Percentiles rank a stretch among this genome's conserved stretches.
phyloP scores from a whole-genome alignment of 2,113 vertebrate genomes.

The Canis aureus region DNA sequence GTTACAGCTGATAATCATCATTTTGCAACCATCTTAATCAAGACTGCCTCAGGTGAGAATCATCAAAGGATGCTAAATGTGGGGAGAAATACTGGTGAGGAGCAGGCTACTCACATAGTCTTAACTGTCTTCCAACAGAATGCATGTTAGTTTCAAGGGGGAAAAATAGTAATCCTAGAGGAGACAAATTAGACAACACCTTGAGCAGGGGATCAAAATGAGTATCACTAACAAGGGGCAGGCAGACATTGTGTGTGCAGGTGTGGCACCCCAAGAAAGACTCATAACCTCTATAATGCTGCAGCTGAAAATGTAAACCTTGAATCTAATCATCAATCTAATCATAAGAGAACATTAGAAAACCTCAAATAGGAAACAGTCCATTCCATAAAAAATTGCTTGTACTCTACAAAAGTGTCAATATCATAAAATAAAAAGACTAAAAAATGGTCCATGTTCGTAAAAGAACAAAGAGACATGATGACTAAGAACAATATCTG shows the following conservation, averaged over 20 bases:
- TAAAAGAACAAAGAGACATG: background rate
- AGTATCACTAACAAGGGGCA: background rate
- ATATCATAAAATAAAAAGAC: background rate
- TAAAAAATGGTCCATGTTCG: background rate
- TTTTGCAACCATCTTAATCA: background rate
- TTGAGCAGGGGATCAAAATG: background rate
- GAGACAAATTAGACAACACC: background rate
- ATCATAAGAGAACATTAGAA: background rate
- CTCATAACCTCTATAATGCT: background rate
- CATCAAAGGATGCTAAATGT: background rate
- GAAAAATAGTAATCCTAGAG: background rate
- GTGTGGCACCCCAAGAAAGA: background rate
- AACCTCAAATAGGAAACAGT: background rate
- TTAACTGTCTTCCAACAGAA: background rate
- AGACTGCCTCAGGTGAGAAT: background rate
- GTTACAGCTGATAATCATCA: background rate
- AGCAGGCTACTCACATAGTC: background rate
- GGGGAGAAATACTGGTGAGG: background rate
- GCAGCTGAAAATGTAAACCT: background rate
- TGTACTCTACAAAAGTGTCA: background rate
- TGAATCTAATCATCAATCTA: background rate
- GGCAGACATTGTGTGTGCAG: fast-evolving
- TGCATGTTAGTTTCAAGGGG: background rate
- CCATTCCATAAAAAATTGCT: background rate
- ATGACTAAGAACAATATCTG: background rate